Evolutionary conservation across 2,113 vertebrate genomes (phyloP), one percentile per base, ranked within the genome.

Genomic region (Rattus norvegicus): DNA sequence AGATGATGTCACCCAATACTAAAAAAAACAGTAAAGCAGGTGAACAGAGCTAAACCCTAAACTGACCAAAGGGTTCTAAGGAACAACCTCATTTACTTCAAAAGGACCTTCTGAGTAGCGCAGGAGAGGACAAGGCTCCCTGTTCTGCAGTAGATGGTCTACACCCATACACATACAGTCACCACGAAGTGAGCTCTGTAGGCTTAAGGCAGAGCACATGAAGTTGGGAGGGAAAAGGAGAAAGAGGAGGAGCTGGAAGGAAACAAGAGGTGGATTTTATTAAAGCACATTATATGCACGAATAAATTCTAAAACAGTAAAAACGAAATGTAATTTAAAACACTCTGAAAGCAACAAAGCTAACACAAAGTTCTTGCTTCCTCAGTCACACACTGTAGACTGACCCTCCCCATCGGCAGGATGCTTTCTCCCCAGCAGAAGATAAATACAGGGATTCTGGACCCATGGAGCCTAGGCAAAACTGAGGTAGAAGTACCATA

Each of bases 41-140:
- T 61, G 20, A 97, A 79, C 49, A 85, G 72, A 88, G 39, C 76
- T 88, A 63, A 88, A 80, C 85, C 73, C 47, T 91, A 88, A 77
- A 63, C 36, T 85, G 22, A 8, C 26, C 28, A 13, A 20, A 47
- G 9, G 19, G 20, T 43, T 22, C 63, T 56, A 52, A 93, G 28
- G 93, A 52, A 24, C 56, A 89, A 61, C 6, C 2, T 79, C 70
- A 83, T 83, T 86, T 84, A 16, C 70, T 92, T 89, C n/a, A 91
- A 65, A 67, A 39, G 13, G 67, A 13, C 43, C 22, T 86, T 24
- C 24, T 10, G 28, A 79, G 77, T 59, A 54, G 52, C 84, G 39
- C 43, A 91, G 76, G 17, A 63, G 79, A 3, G 72, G 30, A 39
- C 39, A 26, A 17, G 30, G 54, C n/a, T 56, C 4, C 19, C 52